These are phyloP conservation scores for Esox niger DNA, from an alignment of 2,113 vertebrate genomes.

Conservation along the genomic window DNA sequence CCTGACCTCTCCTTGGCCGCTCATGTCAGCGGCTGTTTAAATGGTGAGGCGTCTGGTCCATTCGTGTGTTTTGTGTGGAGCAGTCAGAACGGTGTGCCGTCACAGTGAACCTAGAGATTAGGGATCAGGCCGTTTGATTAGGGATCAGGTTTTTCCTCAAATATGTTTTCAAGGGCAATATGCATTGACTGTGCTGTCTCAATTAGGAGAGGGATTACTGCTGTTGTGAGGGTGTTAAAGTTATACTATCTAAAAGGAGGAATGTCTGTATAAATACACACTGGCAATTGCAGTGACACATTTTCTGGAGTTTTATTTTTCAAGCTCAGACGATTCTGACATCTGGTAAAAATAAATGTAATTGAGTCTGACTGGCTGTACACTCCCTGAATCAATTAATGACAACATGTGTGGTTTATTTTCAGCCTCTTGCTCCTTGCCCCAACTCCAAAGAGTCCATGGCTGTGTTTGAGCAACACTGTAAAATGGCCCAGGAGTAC, in stretches of 20 bases:
- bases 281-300: slow-evolving; percentile 31
- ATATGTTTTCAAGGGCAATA: slow-evolving; percentile 1
- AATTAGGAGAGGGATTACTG: slow-evolving; percentile 37
- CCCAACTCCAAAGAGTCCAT: slow-evolving; percentile 99
- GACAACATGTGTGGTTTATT: slow-evolving; percentile 60
- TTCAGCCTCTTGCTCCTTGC: slow-evolving; percentile 94
- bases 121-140: background rate
- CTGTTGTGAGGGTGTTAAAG: slow-evolving; percentile 28
- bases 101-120: no score
- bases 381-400: slow-evolving; percentile 57
- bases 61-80: no score
- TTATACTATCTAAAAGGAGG: slow-evolving; percentile 49
- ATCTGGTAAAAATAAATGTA: slow-evolving; percentile 62
- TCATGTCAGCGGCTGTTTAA: background rate
- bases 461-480: slow-evolving; percentile 99
- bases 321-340: slow-evolving; percentile 56
- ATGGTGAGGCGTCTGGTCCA: background rate
- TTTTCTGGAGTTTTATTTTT: slow-evolving; percentile 71
- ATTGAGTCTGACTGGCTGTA: slow-evolving; percentile 50
- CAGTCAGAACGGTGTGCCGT: no score
- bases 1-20: background rate
- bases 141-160: background rate
- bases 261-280: slow-evolving; percentile 54
- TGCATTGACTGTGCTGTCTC: slow-evolving; percentile 30
- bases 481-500: slow-evolving; percentile 99